Conservation (phyloP, 2,113 vertebrate species). For the Callionymus lyra region DNA sequence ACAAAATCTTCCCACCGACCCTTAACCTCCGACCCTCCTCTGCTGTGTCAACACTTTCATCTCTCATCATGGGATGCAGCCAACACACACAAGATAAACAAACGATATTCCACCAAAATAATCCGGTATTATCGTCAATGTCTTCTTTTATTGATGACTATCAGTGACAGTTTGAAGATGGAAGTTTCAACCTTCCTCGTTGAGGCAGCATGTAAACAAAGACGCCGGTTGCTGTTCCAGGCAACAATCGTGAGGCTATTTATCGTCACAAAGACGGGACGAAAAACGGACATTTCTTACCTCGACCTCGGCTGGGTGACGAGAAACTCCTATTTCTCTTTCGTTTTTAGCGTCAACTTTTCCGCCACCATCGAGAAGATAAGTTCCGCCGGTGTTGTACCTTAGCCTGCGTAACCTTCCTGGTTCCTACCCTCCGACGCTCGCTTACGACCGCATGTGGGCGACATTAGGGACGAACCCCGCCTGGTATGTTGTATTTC, state of each 20-base stretch:
- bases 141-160: too few relatives aligned
- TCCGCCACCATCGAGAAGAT: conserved; percentile 47
- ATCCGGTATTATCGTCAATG: too few relatives aligned
- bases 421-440: conserved; percentile 13
- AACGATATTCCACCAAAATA: too few relatives aligned
- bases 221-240: conserved; percentile 16
- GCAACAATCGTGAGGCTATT: neutral
- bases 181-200: conserved; percentile 15
- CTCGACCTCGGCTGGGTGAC: conserved; percentile 26
- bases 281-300: conserved; percentile 31
- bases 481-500: conserved; percentile 12
- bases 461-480: conserved; percentile 19
- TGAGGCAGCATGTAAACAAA: conserved; percentile 52
- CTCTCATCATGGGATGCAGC: too few relatives aligned
- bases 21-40: too few relatives aligned
- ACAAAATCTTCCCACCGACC: too few relatives aligned
- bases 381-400: conserved; percentile 39
- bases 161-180: too few relatives aligned
- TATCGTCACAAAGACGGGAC: neutral
- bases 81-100: too few relatives aligned
- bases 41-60: too few relatives aligned
- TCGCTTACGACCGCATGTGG: conserved; percentile 11
- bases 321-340: conserved; percentile 28
- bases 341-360: conserved; percentile 56
- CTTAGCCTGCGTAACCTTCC: conserved; percentile 23